Base-by-base conservation (phyloP, 2,888 invertebrate genomes). In the Rambutsinella grinnellia region DNA sequence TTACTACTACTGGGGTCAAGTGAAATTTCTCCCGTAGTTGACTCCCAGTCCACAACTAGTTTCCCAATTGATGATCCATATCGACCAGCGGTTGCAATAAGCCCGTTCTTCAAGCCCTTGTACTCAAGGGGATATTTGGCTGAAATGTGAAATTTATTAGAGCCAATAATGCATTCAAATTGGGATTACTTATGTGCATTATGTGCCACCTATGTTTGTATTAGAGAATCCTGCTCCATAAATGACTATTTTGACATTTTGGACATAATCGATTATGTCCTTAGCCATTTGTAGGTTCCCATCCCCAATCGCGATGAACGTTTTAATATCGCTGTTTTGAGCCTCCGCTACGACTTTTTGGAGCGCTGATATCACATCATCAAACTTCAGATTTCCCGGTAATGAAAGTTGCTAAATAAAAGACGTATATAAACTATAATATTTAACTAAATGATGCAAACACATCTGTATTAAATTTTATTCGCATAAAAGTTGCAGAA, bases 271-370 rank as follows among this genome's bases (percentile, higher is more conserved):
- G 15, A 83, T 27, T 13, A 83, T 82, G 5, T 56, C 10, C 27
- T 79, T 70, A 2, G 83, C 76, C 5, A 75, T 62, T 0, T 46
- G 44, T 21, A 80, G 53, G 65, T 57, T 78, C 3, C 81, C 83
- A 26, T 79, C 78, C 0, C 83, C 83, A 23, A 83, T 65, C 6
- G 82, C 83, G 24, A 83, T 79, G 36, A 79, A 63, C 1, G 71
- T 67, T 27, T 69, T 75, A 15, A 75, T 68, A 26, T 17, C 2
- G 21, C 21, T 2, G 13, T 56, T 24, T 13, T 17, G 26, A 46
- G 27, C 17, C 2, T 27, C 10, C 1, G 5, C 17, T 1, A 61
- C 60, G 2, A 61, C 51, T 26, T 49, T 3, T 51, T 70, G 56
- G 3, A 83, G 54, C 15, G 71, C 62, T 1, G 23, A 23, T 2